Conservation (phyloP, 1,140 invertebrate species). For the Drosophila mojavensis region DNA sequence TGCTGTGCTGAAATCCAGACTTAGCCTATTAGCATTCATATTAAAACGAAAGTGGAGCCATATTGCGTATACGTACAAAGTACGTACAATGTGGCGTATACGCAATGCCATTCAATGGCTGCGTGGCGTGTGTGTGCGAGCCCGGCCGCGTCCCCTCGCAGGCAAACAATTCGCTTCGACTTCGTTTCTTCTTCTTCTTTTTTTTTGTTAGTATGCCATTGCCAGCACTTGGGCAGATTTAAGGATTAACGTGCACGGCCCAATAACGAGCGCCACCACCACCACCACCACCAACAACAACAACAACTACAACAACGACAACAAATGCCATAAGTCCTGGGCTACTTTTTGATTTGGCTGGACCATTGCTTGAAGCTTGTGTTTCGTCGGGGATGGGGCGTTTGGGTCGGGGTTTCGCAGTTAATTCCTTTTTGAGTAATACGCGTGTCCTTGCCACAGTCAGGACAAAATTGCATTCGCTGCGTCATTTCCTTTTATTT, state of each 20-base stretch:
- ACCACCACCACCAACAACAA: background rate
- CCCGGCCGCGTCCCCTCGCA: slow-evolving; percentile 34
- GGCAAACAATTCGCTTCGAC: slow-evolving; percentile 59
- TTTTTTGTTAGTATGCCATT: slow-evolving; percentile 30
- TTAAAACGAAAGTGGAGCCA: slow-evolving; percentile 82
- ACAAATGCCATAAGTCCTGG: slow-evolving; percentile 58
- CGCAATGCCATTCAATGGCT: slow-evolving; percentile 30
- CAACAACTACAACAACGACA: slow-evolving; percentile 29
- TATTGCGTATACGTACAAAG: slow-evolving; percentile 73
- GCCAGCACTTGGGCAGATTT: slow-evolving; percentile 78
- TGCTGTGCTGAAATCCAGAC: slow-evolving; percentile 71
- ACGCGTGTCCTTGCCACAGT: slow-evolving; percentile 65
- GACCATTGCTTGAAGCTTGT: slow-evolving; percentile 21
- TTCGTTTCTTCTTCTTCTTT: background rate
- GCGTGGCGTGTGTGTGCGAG: slow-evolving; percentile 22
- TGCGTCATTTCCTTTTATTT: slow-evolving; percentile 57
- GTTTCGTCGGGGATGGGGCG: background rate
- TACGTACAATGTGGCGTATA: slow-evolving; percentile 32
- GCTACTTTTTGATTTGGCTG: slow-evolving; percentile 63
- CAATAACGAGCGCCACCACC: slow-evolving; percentile 39
- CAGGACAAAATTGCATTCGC: slow-evolving; percentile 73
- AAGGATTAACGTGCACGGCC: slow-evolving; percentile 70
- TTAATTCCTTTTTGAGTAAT: slow-evolving; percentile 83
- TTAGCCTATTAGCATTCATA: slow-evolving; percentile 83
- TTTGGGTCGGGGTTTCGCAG: slow-evolving; percentile 26